Base-by-base conservation (phyloP, 2,113 vertebrate genomes). In the Varanus salvator region DNA sequence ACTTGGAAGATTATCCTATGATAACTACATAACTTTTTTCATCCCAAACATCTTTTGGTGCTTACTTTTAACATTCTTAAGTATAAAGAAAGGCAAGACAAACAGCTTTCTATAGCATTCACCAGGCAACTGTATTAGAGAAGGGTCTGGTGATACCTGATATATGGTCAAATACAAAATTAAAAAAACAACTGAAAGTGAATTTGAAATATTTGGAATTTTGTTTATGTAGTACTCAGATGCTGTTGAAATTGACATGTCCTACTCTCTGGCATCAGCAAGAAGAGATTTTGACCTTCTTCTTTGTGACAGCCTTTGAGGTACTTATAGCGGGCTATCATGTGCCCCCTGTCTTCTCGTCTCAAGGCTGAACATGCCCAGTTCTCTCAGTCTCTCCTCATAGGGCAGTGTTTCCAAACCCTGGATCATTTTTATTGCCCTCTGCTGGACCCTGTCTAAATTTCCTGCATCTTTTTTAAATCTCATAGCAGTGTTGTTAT, bases 41-140 rank as follows among this genome's bases (percentile, higher is more conserved):
- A 69, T 74, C 50, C 48, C 69, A 34, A 74, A 34, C 50, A 57
- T 15, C 50, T 48, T n/a, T 54, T 14, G 19, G 31, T 57, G 50
- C 50, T 86, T 57, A 86, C 38, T 75, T 86, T 74, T 57, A 86
- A 74, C 29, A 74, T 85, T 69, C 38, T 52, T 72, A 72, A 72
- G 68, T n/a, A 52, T 29, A 34, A n/a, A 71, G 8, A 21, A 29
- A 52, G 17, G 68, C 29, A 72, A 54, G 12, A 72, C 44, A 72
- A 71, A 72, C 21, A 54, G 48, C 5, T 48, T 31, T 25, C 27
- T 69, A 44, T 44, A 84, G 31, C 44, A 57, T n/a, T 57, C 25
- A 80, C 52, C 80, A 81, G 27, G 52, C 52, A 72, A 72, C 17
- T 72, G 29, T 85, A 54, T 52, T 52, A n/a, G 38, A n/a, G n/a